Percentiles rank a stretch among this genome's conserved stretches.
Conservation (phyloP, 92 coral and sea anemone species). For the Siderastrea siderea region DNA sequence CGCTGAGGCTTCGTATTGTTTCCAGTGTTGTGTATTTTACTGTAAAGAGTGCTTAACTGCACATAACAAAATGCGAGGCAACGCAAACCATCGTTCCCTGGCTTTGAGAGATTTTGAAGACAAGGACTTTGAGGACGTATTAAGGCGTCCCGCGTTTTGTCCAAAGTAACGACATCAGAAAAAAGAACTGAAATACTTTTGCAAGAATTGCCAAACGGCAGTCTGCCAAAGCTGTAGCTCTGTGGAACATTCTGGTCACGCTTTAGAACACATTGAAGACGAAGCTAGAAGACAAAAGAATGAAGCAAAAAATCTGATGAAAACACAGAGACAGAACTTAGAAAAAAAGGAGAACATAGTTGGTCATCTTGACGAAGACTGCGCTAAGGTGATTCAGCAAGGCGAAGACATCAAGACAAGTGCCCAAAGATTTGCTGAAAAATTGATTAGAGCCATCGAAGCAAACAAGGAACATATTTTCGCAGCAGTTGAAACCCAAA, state of each 20-base stretch:
- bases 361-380: neutral
- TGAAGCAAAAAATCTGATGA: neutral
- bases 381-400: neutral
- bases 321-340: neutral
- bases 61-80: neutral
- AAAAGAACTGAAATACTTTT: conserved; percentile 24
- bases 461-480: too few relatives aligned
- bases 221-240: neutral
- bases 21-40: conserved; percentile 5
- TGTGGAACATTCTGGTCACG: conserved; percentile 19
- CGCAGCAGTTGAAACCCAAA: too few relatives aligned
- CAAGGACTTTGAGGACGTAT: neutral
- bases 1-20: neutral
- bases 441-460: neutral
- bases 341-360: neutral
- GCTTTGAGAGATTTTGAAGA: neutral
- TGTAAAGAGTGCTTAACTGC: neutral
- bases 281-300: conserved; percentile 8
- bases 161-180: conserved; percentile 25
- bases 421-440: neutral
- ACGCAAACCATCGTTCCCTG: neutral
- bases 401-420: neutral
- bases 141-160: conserved; percentile 1
- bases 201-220: conserved; percentile 17
- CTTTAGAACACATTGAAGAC: conserved; percentile 16